phyloP scores from a whole-genome alignment of 2,113 vertebrate genomes.

The Entelurus aequoreus region DNA sequence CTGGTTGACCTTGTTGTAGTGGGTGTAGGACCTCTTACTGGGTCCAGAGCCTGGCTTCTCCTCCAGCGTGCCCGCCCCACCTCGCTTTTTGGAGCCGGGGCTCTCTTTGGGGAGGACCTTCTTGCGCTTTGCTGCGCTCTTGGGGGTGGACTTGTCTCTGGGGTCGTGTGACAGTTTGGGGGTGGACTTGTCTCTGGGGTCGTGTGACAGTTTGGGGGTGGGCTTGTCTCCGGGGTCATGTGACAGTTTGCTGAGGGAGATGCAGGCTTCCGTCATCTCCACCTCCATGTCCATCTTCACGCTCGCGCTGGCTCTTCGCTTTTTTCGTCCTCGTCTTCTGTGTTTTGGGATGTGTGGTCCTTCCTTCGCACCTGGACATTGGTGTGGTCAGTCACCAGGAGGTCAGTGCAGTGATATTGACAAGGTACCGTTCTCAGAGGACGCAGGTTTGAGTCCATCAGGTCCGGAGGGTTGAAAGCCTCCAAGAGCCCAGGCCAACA shows the following conservation, averaged over 20 bases:
- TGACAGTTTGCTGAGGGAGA: slow-evolving; percentile 1
- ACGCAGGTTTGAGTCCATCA: slow-evolving; percentile 67
- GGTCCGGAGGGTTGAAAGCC: slow-evolving; percentile 80
- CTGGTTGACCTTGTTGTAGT: slow-evolving; percentile 18
- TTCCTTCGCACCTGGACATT: background rate
- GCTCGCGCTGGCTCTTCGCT: background rate
- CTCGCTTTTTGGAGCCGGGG: background rate
- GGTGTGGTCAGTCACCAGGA: too few relatives aligned
- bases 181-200: accelerated
- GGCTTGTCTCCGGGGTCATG: background rate
- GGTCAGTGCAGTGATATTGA: too few relatives aligned
- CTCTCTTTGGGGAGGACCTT: background rate
- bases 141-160: accelerated
- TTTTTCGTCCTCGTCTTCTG: background rate
- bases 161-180: too few relatives aligned
- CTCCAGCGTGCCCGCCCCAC: too few relatives aligned
- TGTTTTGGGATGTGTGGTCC: background rate
- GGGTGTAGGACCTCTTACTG: slow-evolving; percentile 24
- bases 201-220: background rate
- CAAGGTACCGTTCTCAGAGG: slow-evolving; percentile 22
- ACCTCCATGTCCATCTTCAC: too few relatives aligned
- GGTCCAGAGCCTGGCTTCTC: slow-evolving; percentile 13
- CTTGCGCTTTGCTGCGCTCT: background rate
- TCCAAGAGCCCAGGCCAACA: slow-evolving; percentile 85
- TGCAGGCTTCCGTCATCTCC: slow-evolving; percentile 4